phyloP scores from a whole-genome alignment of 2,888 invertebrate genomes.

The Pecten maximus region DNA sequence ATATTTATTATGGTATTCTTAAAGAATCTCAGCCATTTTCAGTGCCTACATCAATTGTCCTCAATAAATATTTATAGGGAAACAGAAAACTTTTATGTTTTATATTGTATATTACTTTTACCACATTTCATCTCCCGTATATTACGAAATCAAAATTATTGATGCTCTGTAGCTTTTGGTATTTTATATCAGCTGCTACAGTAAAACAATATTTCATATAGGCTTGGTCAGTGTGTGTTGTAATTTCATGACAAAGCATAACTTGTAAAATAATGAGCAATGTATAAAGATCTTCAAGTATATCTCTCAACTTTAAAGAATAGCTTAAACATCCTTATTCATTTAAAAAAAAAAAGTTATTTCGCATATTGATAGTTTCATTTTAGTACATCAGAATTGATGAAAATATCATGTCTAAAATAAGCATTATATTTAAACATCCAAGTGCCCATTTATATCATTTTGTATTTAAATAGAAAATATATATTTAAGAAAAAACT shows the following conservation, averaged over 20 bases:
- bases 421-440: not conserved
- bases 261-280: too few relatives aligned
- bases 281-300: not conserved
- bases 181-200: too few relatives aligned
- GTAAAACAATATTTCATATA: too few relatives aligned
- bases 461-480: not conserved
- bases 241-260: not conserved
- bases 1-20: not conserved
- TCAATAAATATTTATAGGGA: not conserved
- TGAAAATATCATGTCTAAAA: not conserved
- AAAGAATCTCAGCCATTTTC: not conserved
- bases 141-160: too few relatives aligned
- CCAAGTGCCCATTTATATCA: not conserved
- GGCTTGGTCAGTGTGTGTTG: not conserved
- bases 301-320: not conserved
- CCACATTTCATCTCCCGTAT: not conserved
- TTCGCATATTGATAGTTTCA: not conserved
- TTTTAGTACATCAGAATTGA: not conserved
- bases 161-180: too few relatives aligned
- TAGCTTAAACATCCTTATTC: not conserved
- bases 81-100: too few relatives aligned
- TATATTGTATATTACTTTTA: not conserved
- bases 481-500: conserved; percentile 1
- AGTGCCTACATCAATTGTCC: not conserved
- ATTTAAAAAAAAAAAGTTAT: not conserved